Conservation (phyloP, 2,113 vertebrate genomes). For the Gobius niger region DNA sequence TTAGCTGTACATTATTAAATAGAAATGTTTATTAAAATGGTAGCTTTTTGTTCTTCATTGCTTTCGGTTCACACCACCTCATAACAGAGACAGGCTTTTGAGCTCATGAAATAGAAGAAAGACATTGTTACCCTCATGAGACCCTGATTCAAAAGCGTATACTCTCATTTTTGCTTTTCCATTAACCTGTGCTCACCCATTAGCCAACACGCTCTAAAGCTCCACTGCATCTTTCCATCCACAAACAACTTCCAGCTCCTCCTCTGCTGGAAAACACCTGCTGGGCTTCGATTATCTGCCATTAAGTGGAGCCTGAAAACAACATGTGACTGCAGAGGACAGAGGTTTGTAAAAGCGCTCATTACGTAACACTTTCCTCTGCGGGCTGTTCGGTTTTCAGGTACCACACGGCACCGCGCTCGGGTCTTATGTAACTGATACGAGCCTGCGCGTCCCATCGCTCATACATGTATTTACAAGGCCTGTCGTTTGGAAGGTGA, state of each 20-base stretch:
- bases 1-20: too few species aligned
- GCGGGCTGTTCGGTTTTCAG: background rate
- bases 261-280: constrained; percentile 15
- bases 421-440: constrained; percentile 26
- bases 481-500: constrained; percentile 5
- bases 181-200: background rate
- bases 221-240: constrained; percentile 28
- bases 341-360: constrained; percentile 13
- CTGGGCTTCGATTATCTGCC: constrained; percentile 24
- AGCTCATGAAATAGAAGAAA: too few species aligned
- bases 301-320: constrained; percentile 26
- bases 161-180: too few species aligned
- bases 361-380: constrained; percentile 16
- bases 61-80: too few species aligned
- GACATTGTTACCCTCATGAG: too few species aligned
- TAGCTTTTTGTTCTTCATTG: too few species aligned
- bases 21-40: too few species aligned
- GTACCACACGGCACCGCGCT: background rate
- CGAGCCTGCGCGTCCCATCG: constrained; percentile 19
- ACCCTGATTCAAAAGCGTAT: too few species aligned
- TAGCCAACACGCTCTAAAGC: constrained; percentile 1
- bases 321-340: background rate
- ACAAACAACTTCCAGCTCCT: background rate
- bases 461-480: constrained; percentile 13
- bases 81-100: too few species aligned